Evolutionary conservation across 2,113 vertebrate species (phyloP).

Genomic region (Myotis yumanensis): DNA sequence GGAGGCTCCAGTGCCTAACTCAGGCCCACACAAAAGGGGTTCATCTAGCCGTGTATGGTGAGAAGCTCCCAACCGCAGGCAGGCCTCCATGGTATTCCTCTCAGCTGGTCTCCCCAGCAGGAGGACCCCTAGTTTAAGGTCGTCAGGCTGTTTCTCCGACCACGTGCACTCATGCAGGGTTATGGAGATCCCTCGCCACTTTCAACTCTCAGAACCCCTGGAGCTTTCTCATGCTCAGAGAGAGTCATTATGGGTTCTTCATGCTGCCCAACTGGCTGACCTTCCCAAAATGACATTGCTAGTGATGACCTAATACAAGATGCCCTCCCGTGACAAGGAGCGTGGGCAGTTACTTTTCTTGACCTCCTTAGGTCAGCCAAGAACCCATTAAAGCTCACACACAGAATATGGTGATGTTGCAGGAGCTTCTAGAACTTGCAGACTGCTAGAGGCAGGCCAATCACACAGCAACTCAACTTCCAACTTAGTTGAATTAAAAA

Average conservation of each 20-base stretch:
- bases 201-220: neutral
- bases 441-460: neutral
- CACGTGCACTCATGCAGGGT: conserved; percentile 27
- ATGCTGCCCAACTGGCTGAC: neutral
- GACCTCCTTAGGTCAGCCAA: neutral
- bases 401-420: accelerated
- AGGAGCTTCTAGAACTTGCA: neutral
- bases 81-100: conserved; percentile 26
- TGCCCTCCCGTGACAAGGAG: neutral
- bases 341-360: neutral
- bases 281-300: neutral
- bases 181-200: neutral
- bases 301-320: neutral
- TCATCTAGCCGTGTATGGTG: conserved; percentile 42
- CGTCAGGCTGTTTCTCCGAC: conserved; percentile 46
- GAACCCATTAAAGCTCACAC: neutral
- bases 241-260: neutral
- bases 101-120: conserved; percentile 46
- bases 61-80: conserved; percentile 30
- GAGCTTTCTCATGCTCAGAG: neutral
- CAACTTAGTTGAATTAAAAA: neutral
- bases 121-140: conserved; percentile 40
- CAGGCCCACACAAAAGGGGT: conserved; percentile 39
- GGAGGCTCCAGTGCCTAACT: conserved; percentile 38
- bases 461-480: neutral